Base-by-base conservation (phyloP, 2,888 invertebrate genomes). In the Tenthredo amoena region DNA sequence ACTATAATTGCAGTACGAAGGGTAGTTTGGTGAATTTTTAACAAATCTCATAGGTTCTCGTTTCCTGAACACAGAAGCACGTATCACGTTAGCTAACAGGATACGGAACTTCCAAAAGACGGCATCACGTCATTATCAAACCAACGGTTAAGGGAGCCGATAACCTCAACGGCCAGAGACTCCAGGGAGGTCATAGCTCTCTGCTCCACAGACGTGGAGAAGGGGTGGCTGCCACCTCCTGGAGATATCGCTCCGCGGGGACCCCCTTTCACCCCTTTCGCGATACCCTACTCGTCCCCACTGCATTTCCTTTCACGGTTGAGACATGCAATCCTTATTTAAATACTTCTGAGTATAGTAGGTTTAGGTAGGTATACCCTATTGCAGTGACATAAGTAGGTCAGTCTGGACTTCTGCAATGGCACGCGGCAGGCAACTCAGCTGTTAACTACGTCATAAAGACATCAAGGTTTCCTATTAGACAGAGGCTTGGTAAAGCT, bases 221-320 rank as follows among this genome's bases (percentile, higher is more conserved):
- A 85, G 86, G 81, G 81, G 58, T 37, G 85, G 86, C 86, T 87
- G 77, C 86, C 86, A 76, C 86, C 83, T 87, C 74, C 79, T 84
- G 82, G 84, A 87, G 85, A 87, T 87, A 87, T 86, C 86, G 86
- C 84, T 85, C 87, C 86, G 65, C 68, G 84, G 87, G 85, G 86
- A 86, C 85, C 77, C 58, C 37, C 81, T 31, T 55, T 37, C 79
- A 31, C 77, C 81, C 81, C 62, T 81, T 81, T 37, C 9, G 62
- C 40, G 21, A 58, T 37, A 62, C 81, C 81, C 62, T 81, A 62
- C 58, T 81, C 81, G 77, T 77, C 81, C 62, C 81, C 40, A 26
- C 62, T 81, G 81, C 81, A 81, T 81, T 81, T 81, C 81, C 81
- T 81, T 81, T 15, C 62, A 79, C 50, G 50, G 76, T 77, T 77